A percentile compares a stretch with the other conserved stretches of the same genome.
Conservation (phyloP, 2,113 vertebrate genomes). For the Procavia capensis region DNA sequence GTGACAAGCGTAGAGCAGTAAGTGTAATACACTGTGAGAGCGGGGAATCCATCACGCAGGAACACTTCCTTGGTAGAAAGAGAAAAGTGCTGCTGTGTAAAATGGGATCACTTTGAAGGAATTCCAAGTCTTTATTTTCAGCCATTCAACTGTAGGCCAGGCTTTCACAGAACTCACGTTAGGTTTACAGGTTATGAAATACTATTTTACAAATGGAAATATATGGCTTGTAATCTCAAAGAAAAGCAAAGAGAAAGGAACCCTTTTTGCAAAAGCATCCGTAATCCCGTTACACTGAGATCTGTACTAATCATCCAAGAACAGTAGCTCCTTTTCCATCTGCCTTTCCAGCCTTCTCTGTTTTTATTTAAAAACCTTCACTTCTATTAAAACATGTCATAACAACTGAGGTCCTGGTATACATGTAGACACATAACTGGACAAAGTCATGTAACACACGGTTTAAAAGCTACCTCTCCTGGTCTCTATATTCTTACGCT, state of each 20-base stretch:
- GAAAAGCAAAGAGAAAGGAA: constrained; percentile 52
- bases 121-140: constrained; percentile 76
- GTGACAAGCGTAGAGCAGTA: constrained; percentile 62
- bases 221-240: constrained; percentile 63
- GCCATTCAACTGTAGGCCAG: constrained; percentile 48
- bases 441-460: not conserved
- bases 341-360: constrained; percentile 32
- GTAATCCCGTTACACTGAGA: constrained; percentile 61
- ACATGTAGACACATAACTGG: constrained; percentile 23
- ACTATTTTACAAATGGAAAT: constrained; percentile 74
- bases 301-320: constrained; percentile 50
- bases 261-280: constrained; percentile 24
- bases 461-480: not conserved
- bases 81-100: constrained; percentile 64
- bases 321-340: constrained; percentile 10
- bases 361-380: constrained; percentile 66
- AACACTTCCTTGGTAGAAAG: constrained; percentile 56
- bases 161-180: constrained; percentile 63
- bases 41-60: constrained; percentile 50
- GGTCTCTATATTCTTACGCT: not conserved
- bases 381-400: constrained; percentile 55
- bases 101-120: constrained; percentile 69
- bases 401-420: not conserved
- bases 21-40: constrained; percentile 54
- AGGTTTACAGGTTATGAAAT: constrained; percentile 74